phyloP scores from a whole-genome alignment of 2,113 vertebrate species.

The Tupaia chinensis region DNA sequence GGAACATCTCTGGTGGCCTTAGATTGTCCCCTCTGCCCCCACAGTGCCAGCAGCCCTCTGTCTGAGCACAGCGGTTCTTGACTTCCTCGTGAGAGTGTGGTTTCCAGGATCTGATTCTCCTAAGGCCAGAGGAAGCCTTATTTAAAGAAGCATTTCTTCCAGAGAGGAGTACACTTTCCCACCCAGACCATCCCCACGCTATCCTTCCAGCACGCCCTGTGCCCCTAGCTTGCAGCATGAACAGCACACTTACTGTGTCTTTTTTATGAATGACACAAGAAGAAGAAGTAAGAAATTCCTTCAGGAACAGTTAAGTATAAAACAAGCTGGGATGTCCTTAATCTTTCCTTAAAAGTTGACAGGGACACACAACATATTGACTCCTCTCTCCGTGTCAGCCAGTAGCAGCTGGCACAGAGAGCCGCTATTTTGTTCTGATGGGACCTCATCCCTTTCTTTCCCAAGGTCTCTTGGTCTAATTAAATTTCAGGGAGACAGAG shows the following conservation, averaged over 20 bases:
- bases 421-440: constrained; percentile 2
- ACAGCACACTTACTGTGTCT: background rate
- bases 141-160: background rate
- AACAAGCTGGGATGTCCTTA: background rate
- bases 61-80: background rate
- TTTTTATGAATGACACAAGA: background rate
- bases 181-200: background rate
- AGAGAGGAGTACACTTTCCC: background rate
- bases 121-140: background rate
- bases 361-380: background rate
- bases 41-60: constrained; percentile 61
- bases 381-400: background rate
- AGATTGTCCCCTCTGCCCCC: background rate
- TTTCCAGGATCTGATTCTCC: constrained; percentile 56
- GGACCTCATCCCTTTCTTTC: constrained; percentile 67
- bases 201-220: background rate
- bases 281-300: constrained; percentile 44
- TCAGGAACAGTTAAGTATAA: constrained; percentile 8
- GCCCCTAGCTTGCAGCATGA: background rate
- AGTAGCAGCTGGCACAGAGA: constrained; percentile 41
- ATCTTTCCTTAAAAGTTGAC: background rate
- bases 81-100: constrained; percentile 34
- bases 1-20: constrained; percentile 32
- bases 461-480: constrained; percentile 56
- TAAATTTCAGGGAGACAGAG: constrained; percentile 73